Evolutionary conservation across 2,113 vertebrate species (phyloP), one percentile per base, ranked within the genome.

Genomic region (Callipepla californica): DNA sequence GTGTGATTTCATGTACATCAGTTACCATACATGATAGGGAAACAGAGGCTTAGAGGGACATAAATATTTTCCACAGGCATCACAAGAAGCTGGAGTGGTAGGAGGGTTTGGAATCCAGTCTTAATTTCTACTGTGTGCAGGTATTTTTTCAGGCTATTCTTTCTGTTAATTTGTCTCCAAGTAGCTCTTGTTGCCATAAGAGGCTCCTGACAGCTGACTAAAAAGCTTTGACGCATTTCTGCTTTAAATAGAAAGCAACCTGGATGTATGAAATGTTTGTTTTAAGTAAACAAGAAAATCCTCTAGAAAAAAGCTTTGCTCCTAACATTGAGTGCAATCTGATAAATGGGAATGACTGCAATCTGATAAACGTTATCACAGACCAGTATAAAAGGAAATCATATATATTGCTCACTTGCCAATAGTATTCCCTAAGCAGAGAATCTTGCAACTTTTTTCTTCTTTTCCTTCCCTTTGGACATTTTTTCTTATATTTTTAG

Each of bases 11-110:
- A 1, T 18, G 22, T 67, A 10, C n/a, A 42, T 55, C 28, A 67
- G 16, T 40, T 65, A 14, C 17, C 48, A 65, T 0, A 0, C 0
- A 0, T 3, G 11, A 53, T 17, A 63, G 30, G 19, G 66, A 61
- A 74, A 70, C 16, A 0, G 15, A 48, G 18, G 26, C 28, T 7
- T 22, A 72, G 51, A 80, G 59, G 25, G 9, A 61, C 47, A 50
- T 65, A 73, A 89, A 36, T 45, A 62, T 61, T 91, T 87, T 36
- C 50, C 61, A 68, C 11, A 44, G 44, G 65, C 34, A 53, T 38
- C 7, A 3, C 30, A 30, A 85, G 59, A 84, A 87, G 53, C 53
- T 63, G 36, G 30, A 72, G 21, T 80, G 42, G 66, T 59, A 55
- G 47, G 74, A 89, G 11, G 26, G 23, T 45, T 69, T 63, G 55